A percentile compares a stretch with the other conserved stretches of the same genome.
Evolutionary conservation across 2,888 invertebrate genomes (phyloP).

Genomic region (Eueremaeus valkanovi): DNA sequence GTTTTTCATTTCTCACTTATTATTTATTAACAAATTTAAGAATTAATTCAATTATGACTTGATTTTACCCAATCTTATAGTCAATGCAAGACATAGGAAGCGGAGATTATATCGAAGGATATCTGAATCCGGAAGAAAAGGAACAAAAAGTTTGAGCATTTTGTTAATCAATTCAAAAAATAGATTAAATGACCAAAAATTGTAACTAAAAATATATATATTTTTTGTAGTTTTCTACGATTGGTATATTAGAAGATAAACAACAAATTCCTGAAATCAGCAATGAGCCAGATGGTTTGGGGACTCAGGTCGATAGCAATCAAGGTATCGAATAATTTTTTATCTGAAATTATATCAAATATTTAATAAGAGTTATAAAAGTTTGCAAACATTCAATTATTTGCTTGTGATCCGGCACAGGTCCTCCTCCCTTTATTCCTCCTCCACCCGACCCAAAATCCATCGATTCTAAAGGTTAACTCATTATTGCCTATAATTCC

Average conservation of each 20-base stretch:
- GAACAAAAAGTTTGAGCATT: not conserved
- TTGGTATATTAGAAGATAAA: not conserved
- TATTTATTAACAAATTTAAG: too few species aligned
- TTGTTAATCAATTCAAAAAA: not conserved
- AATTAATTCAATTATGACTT: too few species aligned
- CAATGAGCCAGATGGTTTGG: not conserved
- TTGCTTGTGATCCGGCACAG: conserved; percentile 31
- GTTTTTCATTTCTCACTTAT: too few species aligned
- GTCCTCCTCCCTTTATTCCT: conserved; percentile 45
- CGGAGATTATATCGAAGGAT: conserved; percentile 8
- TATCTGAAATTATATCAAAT: too few species aligned
- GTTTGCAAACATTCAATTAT: too few species aligned
- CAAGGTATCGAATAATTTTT: not conserved
- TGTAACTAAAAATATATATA: not conserved
- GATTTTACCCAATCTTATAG: too few species aligned
- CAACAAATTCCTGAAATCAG: not conserved
- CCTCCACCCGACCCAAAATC: conserved; percentile 43
- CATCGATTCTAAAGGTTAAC: conserved; percentile 39
- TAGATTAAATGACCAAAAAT: too few species aligned
- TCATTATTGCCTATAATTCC: too few species aligned
- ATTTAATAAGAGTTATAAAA: too few species aligned
- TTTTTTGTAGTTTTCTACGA: not conserved
- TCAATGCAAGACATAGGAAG: conserved; percentile 1
- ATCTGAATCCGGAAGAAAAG: not conserved
- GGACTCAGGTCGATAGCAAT: not conserved